A percentile compares a stretch with the other conserved stretches of the same genome.
Conservation (phyloP, 2,888 invertebrate species). For the Antheraea yamamai region DNA sequence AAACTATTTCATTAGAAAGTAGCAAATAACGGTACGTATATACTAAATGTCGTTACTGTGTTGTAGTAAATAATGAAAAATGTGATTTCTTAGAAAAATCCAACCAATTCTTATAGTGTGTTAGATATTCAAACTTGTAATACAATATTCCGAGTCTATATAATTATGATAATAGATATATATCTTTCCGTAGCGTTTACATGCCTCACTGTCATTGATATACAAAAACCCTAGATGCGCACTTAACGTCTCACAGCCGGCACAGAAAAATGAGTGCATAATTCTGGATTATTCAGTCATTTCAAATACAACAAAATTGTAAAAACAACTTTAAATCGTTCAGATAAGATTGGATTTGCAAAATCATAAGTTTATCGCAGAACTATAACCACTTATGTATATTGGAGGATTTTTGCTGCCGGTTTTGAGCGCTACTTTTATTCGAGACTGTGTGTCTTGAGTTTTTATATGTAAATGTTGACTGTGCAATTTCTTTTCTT, state of each 20-base stretch:
- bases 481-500: constrained; percentile 24
- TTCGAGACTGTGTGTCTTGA: too few species aligned
- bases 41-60: constrained; percentile 58
- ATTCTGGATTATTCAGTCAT: too few species aligned
- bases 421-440: too few species aligned
- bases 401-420: too few species aligned
- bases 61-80: constrained; percentile 52
- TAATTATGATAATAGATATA: constrained; percentile 27
- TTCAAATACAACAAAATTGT: too few species aligned
- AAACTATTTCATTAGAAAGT: constrained; percentile 35
- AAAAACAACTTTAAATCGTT: too few species aligned
- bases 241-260: too few species aligned
- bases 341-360: too few species aligned
- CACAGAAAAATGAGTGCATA: too few species aligned
- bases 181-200: constrained; percentile 28
- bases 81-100: constrained; percentile 64
- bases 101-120: constrained; percentile 33
- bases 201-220: constrained; percentile 8
- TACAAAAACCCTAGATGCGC: too few species aligned
- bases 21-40: constrained; percentile 68
- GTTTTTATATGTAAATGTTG: background rate
- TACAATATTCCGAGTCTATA: constrained; percentile 41
- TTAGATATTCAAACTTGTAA: constrained; percentile 39
- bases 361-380: too few species aligned
- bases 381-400: too few species aligned